phyloP scores from a whole-genome alignment of 2,113 vertebrate genomes.

The Malaclemys terrapin region DNA sequence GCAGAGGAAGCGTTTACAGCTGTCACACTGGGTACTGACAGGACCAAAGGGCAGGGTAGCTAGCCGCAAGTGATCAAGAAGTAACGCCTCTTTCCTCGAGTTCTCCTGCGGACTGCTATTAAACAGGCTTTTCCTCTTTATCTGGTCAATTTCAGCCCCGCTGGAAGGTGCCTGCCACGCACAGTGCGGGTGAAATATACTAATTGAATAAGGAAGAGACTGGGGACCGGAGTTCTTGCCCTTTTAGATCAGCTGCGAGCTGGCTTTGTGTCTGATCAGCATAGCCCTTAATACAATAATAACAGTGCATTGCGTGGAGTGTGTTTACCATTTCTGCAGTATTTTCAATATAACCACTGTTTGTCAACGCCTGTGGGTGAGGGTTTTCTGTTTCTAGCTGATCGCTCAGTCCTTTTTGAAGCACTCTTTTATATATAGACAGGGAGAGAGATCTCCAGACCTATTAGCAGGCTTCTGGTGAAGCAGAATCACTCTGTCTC shows the following conservation, averaged over 20 bases:
- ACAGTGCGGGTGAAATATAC: constrained; percentile 2
- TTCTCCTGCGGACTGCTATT: not conserved
- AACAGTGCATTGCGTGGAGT: not conserved
- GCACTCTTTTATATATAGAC: not conserved
- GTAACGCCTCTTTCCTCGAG: not conserved
- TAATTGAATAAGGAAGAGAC: constrained; percentile 51
- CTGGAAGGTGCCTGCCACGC: not conserved
- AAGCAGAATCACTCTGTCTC: not conserved
- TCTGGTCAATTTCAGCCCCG: not conserved
- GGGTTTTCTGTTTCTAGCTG: not conserved
- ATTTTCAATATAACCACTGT: not conserved
- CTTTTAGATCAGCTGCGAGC: not conserved
- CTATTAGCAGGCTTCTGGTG: not conserved
- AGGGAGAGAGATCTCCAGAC: too few relatives aligned
- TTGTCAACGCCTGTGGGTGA: not conserved
- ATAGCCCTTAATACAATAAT: constrained; percentile 29
- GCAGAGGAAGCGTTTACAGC: not conserved
- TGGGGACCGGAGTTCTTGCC: constrained; percentile 21
- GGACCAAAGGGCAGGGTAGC: not conserved
- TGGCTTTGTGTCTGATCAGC: not conserved
- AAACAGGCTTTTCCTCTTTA: not conserved
- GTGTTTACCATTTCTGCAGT: not conserved
- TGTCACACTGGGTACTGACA: not conserved
- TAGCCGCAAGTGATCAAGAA: not conserved
- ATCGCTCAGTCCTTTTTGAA: not conserved